Evolutionary conservation across 2,888 invertebrate species (phyloP).

Genomic region (Fragum fragum): DNA sequence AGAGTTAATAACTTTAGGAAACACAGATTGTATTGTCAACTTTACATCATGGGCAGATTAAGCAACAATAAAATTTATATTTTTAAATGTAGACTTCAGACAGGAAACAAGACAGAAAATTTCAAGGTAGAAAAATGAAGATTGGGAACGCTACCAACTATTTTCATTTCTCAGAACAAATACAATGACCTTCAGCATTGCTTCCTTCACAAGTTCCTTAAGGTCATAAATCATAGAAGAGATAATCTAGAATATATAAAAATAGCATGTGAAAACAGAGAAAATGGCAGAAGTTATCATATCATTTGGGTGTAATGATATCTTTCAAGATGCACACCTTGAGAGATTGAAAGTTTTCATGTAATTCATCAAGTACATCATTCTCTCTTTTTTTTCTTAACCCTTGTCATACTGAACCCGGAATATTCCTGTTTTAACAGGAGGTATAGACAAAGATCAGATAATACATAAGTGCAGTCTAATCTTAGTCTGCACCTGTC

Average conservation of each 20-base stretch:
- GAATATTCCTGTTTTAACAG: too few relatives aligned
- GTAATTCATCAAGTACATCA: background rate
- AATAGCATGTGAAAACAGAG: conserved; percentile 32
- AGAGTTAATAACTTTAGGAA: too few relatives aligned
- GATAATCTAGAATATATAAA: conserved; percentile 21
- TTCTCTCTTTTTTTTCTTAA: too few relatives aligned
- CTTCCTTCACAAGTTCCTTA: background rate
- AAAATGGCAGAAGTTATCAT: conserved; percentile 18
- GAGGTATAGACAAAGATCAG: too few relatives aligned
- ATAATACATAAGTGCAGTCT: too few relatives aligned
- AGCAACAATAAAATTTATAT: too few relatives aligned
- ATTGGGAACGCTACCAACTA: background rate
- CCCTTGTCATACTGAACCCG: too few relatives aligned
- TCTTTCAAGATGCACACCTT: background rate
- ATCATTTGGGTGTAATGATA: conserved; percentile 17
- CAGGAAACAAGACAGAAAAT: too few relatives aligned
- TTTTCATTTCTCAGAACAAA: conserved; percentile 19
- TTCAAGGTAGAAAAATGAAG: background rate
- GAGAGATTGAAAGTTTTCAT: background rate
- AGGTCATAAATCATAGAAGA: conserved; percentile 19
- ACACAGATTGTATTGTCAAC: too few relatives aligned
- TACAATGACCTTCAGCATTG: background rate
- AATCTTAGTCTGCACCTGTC: too few relatives aligned
- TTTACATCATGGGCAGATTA: too few relatives aligned
- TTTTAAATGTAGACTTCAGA: too few relatives aligned